Conservation (phyloP, 53 echinoderm and acorn worm species). For the Crossaster papposus region DNA sequence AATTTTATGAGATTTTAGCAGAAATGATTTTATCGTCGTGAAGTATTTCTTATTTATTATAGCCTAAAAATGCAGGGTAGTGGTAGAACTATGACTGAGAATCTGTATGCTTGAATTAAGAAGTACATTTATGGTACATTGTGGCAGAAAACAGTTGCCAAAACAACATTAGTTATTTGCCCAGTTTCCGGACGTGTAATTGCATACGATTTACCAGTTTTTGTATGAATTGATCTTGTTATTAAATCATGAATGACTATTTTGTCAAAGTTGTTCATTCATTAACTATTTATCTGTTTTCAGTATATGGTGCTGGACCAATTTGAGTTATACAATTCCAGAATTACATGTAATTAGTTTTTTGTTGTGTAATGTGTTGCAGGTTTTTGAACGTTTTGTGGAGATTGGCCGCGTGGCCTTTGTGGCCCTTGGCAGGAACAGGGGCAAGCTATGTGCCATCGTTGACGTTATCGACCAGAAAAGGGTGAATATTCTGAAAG, state of each 20-base stretch:
- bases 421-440: constrained; percentile 80
- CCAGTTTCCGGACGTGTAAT: constrained; percentile 41
- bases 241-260: too few species aligned
- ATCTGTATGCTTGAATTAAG: background rate
- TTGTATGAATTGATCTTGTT: too few species aligned
- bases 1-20: background rate
- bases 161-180: background rate
- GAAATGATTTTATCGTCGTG: background rate
- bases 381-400: constrained; percentile 83
- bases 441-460: constrained; percentile 92
- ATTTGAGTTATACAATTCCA: too few species aligned
- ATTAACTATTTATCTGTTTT: too few species aligned
- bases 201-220: too few species aligned
- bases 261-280: too few species aligned
- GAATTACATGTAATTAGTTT: too few species aligned
- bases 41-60: background rate
- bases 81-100: background rate
- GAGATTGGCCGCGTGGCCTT: constrained; percentile 98
- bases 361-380: too few species aligned
- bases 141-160: background rate
- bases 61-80: background rate
- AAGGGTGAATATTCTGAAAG: constrained; percentile 69
- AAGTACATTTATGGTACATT: background rate
- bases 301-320: too few species aligned
- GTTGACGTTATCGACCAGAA: constrained; percentile 96